Percentiles rank a stretch among this genome's conserved stretches.
Conservation (phyloP, 2,888 invertebrate genomes). For the Noctua comes region DNA sequence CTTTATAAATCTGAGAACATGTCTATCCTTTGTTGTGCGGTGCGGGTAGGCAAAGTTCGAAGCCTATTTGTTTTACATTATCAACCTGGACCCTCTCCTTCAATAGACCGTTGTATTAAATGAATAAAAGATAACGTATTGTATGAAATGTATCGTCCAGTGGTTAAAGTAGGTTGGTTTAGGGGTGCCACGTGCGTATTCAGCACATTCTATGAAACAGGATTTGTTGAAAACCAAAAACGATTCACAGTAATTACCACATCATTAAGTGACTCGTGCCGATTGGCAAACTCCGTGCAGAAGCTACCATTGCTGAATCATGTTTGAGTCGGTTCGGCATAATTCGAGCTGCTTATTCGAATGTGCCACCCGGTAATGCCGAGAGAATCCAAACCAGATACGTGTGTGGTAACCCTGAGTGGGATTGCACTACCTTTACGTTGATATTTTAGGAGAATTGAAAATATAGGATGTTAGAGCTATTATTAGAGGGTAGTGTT, state of each 20-base stretch:
- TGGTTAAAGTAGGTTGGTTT: background rate
- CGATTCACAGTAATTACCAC: background rate
- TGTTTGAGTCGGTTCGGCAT: background rate
- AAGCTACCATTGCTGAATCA: background rate
- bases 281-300: background rate
- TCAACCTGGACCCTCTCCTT: conserved; percentile 48
- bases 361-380: background rate
- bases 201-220: background rate
- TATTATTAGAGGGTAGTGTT: background rate
- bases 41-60: conserved; percentile 35
- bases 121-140: conserved; percentile 55
- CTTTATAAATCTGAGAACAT: conserved; percentile 41
- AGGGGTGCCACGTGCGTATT: background rate
- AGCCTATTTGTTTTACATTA: conserved; percentile 66
- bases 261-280: background rate
- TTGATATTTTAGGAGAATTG: conserved; percentile 22
- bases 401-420: background rate
- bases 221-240: background rate
- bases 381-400: background rate
- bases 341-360: background rate
- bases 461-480: background rate
- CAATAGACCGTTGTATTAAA: conserved; percentile 43
- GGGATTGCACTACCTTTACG: background rate
- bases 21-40: conserved; percentile 41
- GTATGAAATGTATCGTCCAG: conserved; percentile 31